These are phyloP conservation scores for Chesias legatella DNA, from an alignment of 2,888 invertebrate genomes.

Conservation along the genomic window DNA sequence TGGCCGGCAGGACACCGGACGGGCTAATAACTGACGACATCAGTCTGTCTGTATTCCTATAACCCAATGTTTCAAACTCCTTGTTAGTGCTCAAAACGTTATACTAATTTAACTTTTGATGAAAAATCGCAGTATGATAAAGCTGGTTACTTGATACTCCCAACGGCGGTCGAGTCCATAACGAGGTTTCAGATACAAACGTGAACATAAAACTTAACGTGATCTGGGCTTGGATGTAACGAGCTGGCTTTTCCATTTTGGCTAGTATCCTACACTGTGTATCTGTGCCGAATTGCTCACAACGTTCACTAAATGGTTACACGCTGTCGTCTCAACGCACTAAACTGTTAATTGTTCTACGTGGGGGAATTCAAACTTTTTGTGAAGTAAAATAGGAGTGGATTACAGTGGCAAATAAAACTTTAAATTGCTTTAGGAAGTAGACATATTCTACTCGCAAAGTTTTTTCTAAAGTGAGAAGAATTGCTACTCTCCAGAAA, in stretches of 20 bases:
- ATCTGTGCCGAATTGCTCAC: conserved; percentile 24
- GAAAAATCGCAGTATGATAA: too few species aligned
- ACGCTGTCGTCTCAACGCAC: conserved; percentile 7
- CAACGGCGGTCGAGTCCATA: too few species aligned
- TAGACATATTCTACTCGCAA: conserved; percentile 6
- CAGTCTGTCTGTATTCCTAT: too few species aligned
- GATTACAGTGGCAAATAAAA: conserved; percentile 13
- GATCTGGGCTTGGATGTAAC: not conserved
- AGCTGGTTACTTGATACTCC: too few species aligned
- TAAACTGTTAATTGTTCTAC: conserved; percentile 12
- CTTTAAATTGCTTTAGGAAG: conserved; percentile 14
- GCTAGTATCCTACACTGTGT: conserved; percentile 9
- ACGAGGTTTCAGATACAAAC: too few species aligned
- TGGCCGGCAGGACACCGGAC: too few species aligned
- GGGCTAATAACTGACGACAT: too few species aligned
- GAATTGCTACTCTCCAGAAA: too few species aligned
- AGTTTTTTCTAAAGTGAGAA: too few species aligned
- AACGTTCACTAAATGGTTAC: conserved; percentile 19
- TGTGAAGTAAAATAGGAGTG: conserved; percentile 1
- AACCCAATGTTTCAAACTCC: too few species aligned
- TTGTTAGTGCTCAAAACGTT: too few species aligned
- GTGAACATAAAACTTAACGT: not conserved
- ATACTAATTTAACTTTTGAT: too few species aligned
- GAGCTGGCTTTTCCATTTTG: conserved; percentile 1
- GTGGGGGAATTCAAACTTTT: conserved; percentile 2